Evolutionary conservation across 2,797 vertebrate genomes (phyloP).

Genomic region (Sebastes kiyomatsui): DNA sequence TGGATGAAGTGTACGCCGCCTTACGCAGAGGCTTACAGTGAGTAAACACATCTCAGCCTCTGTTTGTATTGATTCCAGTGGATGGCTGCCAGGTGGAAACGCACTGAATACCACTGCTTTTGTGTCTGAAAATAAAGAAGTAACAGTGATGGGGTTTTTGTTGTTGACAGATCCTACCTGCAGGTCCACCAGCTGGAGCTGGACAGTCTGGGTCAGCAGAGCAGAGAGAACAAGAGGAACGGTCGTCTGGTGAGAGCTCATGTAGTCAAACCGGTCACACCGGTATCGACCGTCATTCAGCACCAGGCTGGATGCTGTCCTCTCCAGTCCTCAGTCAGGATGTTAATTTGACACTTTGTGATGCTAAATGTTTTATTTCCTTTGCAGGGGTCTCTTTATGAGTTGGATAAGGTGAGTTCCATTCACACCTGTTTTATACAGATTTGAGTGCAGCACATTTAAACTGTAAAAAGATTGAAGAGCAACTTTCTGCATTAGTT

Average conservation of each 20-base stretch:
- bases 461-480: neutral
- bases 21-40: conserved; percentile 92
- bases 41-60: conserved; percentile 68
- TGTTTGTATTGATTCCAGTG: conserved; percentile 21
- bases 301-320: neutral
- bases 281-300: conserved; percentile 13
- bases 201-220: conserved; percentile 91
- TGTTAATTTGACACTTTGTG: conserved; percentile 27
- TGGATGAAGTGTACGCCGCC: conserved; percentile 91
- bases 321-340: neutral
- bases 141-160: neutral
- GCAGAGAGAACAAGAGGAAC: conserved; percentile 92
- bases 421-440: conserved; percentile 5
- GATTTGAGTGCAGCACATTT: neutral
- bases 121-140: neutral
- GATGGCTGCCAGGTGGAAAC: conserved; percentile 23
- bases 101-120: neutral
- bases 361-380: conserved; percentile 44
- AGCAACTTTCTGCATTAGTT: neutral
- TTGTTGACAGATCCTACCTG: conserved; percentile 86
- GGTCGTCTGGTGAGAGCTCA: conserved; percentile 88
- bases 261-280: conserved; percentile 49
- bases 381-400: conserved; percentile 74
- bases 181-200: conserved; percentile 94
- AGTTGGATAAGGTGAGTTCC: conserved; percentile 76